Conservation (phyloP, 2,113 vertebrate species). For the Cyphomyrus discorhynchus region DNA sequence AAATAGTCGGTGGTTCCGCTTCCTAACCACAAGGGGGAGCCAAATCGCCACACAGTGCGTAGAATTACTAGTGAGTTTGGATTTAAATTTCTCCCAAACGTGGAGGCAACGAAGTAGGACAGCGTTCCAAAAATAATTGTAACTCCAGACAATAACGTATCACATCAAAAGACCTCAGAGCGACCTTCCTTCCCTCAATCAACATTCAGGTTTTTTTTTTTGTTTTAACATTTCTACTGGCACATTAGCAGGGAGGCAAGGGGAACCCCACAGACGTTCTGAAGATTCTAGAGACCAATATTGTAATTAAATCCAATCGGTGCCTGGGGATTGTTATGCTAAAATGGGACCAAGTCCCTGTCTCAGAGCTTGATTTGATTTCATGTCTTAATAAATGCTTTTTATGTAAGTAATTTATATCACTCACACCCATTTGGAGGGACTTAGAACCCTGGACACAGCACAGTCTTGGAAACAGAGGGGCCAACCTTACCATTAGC, state of each 20-base stretch:
- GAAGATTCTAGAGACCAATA: background rate
- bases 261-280: background rate
- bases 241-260: background rate
- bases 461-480: background rate
- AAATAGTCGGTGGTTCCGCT: background rate
- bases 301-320: background rate
- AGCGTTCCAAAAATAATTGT: conserved; percentile 19
- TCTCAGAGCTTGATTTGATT: background rate
- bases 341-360: background rate
- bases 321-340: background rate
- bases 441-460: background rate
- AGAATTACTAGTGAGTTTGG: background rate
- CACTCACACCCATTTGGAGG: background rate
- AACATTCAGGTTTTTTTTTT: background rate
- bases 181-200: background rate
- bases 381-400: background rate
- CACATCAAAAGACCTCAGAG: background rate
- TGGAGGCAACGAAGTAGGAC: conserved; percentile 14
- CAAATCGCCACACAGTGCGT: background rate
- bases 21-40: background rate
- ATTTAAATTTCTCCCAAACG: background rate
- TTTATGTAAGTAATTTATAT: background rate
- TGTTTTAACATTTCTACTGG: background rate
- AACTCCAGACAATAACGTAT: conserved; percentile 5
- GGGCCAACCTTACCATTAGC: no score